Evolutionary conservation across 2,888 invertebrate genomes (phyloP).

Genomic region (Latrodectus elegans): DNA sequence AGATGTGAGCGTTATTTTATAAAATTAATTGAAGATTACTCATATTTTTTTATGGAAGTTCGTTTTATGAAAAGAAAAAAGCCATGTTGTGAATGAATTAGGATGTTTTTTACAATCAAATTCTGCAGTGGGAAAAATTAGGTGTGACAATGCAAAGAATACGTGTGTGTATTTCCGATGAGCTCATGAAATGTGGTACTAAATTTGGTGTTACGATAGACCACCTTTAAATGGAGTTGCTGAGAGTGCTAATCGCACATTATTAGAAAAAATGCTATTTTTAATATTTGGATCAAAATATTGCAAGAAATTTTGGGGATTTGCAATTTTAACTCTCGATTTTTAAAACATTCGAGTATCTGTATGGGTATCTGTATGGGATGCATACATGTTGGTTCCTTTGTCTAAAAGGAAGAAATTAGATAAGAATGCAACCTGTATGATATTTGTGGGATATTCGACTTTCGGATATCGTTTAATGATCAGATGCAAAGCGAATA

Average conservation of each 20-base stretch:
- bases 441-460: constrained; percentile 66
- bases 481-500: not conserved
- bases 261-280: constrained; percentile 69
- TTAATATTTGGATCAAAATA: constrained; percentile 38
- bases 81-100: not conserved
- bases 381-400: constrained; percentile 34
- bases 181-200: constrained; percentile 31
- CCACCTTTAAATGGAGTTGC: constrained; percentile 70
- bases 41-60: not conserved
- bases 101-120: not conserved
- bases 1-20: no score
- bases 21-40: not conserved
- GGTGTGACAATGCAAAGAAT: constrained; percentile 63
- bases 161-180: constrained; percentile 14
- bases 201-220: constrained; percentile 66
- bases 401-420: constrained; percentile 49
- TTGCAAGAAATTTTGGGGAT: constrained; percentile 69
- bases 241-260: constrained; percentile 69
- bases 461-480: constrained; percentile 54
- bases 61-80: not conserved
- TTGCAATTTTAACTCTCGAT: constrained; percentile 68
- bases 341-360: constrained; percentile 50
- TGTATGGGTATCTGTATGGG: constrained; percentile 10
- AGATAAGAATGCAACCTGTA: constrained; percentile 39
- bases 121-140: not conserved